Conservation (phyloP, 2,797 vertebrate genomes). For the Meda fulgida region DNA sequence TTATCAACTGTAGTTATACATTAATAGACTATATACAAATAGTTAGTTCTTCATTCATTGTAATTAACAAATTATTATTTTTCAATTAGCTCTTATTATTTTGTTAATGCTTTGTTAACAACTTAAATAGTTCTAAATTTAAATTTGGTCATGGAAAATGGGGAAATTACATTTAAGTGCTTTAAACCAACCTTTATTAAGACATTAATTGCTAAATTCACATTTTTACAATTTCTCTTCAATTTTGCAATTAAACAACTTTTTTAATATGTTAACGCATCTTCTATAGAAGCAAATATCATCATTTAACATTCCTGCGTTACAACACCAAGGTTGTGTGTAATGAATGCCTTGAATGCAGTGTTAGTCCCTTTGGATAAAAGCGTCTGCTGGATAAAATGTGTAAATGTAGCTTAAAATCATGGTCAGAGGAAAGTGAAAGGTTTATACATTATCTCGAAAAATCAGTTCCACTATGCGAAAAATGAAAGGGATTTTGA, state of each 20-base stretch:
- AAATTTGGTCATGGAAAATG: too few relatives aligned
- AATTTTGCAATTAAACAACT: not conserved
- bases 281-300: not conserved
- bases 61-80: too few relatives aligned
- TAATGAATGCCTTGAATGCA: not conserved
- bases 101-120: too few relatives aligned
- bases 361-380: not conserved
- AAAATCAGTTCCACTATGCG: not conserved
- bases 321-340: not conserved
- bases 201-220: not conserved
- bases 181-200: too few relatives aligned
- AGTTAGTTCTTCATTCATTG: too few relatives aligned
- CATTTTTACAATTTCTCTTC: not conserved
- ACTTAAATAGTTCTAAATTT: too few relatives aligned
- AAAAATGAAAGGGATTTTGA: not conserved
- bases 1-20: too few relatives aligned
- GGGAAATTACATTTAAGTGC: too few relatives aligned
- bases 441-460: not conserved
- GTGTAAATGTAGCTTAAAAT: not conserved
- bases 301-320: not conserved
- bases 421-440: not conserved
- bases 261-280: not conserved
- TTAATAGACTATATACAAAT: too few relatives aligned
- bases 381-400: not conserved
- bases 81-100: too few relatives aligned